These are phyloP conservation scores for Xylocopa sonorina DNA, from an alignment of 1,140 invertebrate species.

Conservation along the genomic window DNA sequence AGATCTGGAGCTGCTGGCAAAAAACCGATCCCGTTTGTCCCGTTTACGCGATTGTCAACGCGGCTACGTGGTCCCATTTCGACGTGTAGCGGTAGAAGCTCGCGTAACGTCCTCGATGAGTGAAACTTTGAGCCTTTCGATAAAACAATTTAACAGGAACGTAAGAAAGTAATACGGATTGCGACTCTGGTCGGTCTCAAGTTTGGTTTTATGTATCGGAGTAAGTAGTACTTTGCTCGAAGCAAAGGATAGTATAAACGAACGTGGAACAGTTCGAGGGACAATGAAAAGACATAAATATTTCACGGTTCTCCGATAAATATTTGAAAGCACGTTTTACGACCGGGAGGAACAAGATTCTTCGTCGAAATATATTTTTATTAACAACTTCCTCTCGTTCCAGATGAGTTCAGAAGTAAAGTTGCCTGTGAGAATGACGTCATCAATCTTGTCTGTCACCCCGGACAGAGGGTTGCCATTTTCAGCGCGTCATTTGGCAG, in stretches of 20 bases:
- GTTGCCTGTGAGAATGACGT: conserved; percentile 95
- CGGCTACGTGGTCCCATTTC: background rate
- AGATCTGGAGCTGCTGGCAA: background rate
- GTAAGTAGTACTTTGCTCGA: background rate
- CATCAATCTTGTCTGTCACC: conserved; percentile 91
- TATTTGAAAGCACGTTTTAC: background rate
- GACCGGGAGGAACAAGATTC: too few relatives aligned
- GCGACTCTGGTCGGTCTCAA: too few relatives aligned
- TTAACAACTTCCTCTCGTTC: conserved; percentile 75
- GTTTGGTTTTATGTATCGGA: too few relatives aligned
- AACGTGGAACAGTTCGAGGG: background rate
- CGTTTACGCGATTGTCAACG: background rate
- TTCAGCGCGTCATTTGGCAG: conserved; percentile 95
- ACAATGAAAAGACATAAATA: background rate
- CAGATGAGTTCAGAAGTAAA: conserved; percentile 95
- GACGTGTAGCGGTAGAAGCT: background rate
- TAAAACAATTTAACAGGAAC: too few relatives aligned
- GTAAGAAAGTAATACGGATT: too few relatives aligned
- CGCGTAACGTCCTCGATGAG: background rate
- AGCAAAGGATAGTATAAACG: background rate
- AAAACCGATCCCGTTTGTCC: conserved; percentile 22
- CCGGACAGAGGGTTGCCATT: conserved; percentile 92
- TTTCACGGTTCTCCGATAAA: background rate
- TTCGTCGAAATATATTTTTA: too few relatives aligned
- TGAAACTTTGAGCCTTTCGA: too few relatives aligned